Base-by-base conservation (phyloP, 2,113 vertebrate genomes). In the Gavia stellata region DNA sequence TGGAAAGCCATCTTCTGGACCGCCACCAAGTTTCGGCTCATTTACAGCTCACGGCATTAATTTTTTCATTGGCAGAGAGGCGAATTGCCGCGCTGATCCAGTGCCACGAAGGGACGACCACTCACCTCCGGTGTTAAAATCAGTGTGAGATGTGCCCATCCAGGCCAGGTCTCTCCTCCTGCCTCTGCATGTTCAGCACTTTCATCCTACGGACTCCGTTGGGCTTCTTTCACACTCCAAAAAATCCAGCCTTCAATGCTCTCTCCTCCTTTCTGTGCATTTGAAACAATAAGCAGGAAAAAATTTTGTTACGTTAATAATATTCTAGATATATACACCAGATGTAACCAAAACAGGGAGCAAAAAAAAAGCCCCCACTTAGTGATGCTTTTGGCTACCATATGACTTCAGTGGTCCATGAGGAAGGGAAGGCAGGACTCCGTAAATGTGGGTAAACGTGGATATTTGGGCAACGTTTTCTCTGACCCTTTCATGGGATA, bases 1-100 rank as follows among this genome's bases (percentile, higher is more conserved):
- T 88, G 96, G 95, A 86, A 97, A 92, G 77, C 82, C 96, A 91
- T 90, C 97, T 97, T 24, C 81, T 86, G 47, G 94, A 72, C 92
- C 34, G 21, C 90, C 97, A 66, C 93, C 97, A 89, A 90, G 13
- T 85, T 95, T 93, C 95, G 87, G 96, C 96, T 95, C 95, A 7
- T 97, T 98, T 95, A 94, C 97, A 31, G 68, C 94, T 62, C 81
- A 0, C 17, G 2, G 28, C 17, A 1, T 25, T 74, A 6, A 10
- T 42, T 62, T 36, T 24, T 29, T 23, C 36, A 0, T 1, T 8
- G 40, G 33, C 2, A 4, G 8, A 55, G 81, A 38, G 50, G 42
- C 2, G n/a, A 10, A 23, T 5, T 3, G 74, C 47, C 3, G 9
- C 1, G 3, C 45, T 12, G 45, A 59, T 42, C n/a, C 42, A 13